A percentile compares a stretch with the other conserved stretches of the same genome.
Evolutionary conservation across 2,797 vertebrate genomes (phyloP).

Genomic region (Selene dorsalis): DNA sequence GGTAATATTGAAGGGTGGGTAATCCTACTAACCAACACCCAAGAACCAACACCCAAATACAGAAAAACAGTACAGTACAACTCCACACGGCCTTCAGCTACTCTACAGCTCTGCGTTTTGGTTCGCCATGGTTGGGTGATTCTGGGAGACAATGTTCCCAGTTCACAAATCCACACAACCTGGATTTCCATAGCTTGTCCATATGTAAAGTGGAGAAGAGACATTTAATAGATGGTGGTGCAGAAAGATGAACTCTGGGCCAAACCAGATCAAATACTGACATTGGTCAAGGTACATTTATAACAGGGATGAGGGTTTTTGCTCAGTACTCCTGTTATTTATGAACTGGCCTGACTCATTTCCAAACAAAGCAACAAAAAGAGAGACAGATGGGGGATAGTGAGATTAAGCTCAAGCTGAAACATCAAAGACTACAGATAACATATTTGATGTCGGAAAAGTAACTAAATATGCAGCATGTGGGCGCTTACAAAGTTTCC

Average conservation of each 20-base stretch:
- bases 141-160: background rate
- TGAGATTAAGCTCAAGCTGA: background rate
- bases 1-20: background rate
- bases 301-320: background rate
- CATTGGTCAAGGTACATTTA: background rate
- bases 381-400: background rate
- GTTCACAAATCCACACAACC: background rate
- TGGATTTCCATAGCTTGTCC: background rate
- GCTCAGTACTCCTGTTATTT: background rate
- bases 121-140: background rate
- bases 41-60: background rate
- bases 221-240: background rate
- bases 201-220: background rate
- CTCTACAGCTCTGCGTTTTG: background rate
- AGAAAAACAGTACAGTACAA: background rate
- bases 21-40: background rate
- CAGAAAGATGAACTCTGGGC: background rate
- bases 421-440: background rate
- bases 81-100: background rate
- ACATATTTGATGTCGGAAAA: background rate
- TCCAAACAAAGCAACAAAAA: background rate
- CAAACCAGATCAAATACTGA: background rate
- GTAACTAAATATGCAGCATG: conserved; percentile 2
- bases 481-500: background rate
- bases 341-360: background rate